Base-by-base conservation (phyloP, 2,888 invertebrate genomes). In the Lasioglossum leucozonium region DNA sequence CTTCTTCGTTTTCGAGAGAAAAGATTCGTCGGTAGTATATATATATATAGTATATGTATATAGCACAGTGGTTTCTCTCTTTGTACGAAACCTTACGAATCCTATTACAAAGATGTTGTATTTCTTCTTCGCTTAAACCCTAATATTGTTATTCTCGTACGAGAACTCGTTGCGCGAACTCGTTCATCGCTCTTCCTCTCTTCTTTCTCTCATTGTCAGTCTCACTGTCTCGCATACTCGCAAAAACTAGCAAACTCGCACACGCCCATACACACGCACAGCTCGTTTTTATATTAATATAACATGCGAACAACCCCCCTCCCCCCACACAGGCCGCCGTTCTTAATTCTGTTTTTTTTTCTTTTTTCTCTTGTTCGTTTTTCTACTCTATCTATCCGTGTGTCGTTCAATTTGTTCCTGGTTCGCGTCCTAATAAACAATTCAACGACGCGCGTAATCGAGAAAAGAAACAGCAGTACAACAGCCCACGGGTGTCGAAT, bases 81-180 rank as follows among this genome's bases (percentile, higher is more conserved):
- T 69, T 55, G 55, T 26, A 55, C 47, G 69, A 75, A 78, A 76
- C 76, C 71, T 74, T 86, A 86, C 47, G 71, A 82, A 85, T 37
- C 81, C 81, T 87, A 82, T 69, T 77, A 73, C 79, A 75, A 86
- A 86, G 77, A 55, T 86, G 73, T 72, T 82, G 1, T 74, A 67
- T 34, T 81, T 77, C 72, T 81, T 77, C 72, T 72, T 82, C 69
- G 34, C 89, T 91, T 92, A 90, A 76, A 87, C 76, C 79, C 88
- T 90, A 91, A 84, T 89, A 89, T 87, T 88, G 89, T 87, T 81
- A 81, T 88, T 87, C 42, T 67, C 55, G 1, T 55, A 40, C 40
- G 58, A 62, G 62, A 37, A 73, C 67, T 16, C 67, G 30, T 22
- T 10, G 34, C 87, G 51, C 37, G 58, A 75, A 47, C 74, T 69